Conservation (phyloP, 2,113 vertebrate genomes). For the Dipodomys ordii region DNA sequence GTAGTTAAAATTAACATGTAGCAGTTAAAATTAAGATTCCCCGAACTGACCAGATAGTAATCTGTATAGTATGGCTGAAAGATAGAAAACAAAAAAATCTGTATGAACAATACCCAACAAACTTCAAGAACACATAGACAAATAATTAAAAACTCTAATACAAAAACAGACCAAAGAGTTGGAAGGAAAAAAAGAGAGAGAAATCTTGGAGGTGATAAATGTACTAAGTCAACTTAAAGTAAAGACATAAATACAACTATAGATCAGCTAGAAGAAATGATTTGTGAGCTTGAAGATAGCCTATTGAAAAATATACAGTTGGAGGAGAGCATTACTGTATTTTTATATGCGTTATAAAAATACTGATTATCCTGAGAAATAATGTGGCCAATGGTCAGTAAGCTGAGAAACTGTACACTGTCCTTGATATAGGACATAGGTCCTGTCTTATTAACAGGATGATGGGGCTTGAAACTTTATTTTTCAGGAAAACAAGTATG, state of each 20-base stretch:
- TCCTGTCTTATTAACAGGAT: background rate
- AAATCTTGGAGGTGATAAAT: background rate
- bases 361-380: too few species aligned
- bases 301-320: background rate
- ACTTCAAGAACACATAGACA: background rate
- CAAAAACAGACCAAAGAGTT: background rate
- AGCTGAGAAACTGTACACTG: too few species aligned
- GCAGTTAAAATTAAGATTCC: too few species aligned
- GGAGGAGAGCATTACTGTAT: background rate
- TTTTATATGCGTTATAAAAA: too few species aligned
- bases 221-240: background rate
- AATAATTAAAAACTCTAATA: background rate
- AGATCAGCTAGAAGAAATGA: background rate
- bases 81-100: background rate
- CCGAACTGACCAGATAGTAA: background rate
- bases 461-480: background rate
- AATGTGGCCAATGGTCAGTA: too few species aligned
- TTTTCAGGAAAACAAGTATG: conserved; percentile 75
- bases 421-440: background rate
- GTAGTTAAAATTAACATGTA: too few species aligned
- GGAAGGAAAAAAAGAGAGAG: background rate
- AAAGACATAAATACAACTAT: background rate
- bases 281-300: background rate
- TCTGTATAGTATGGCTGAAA: background rate
- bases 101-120: too few species aligned